A percentile compares a stretch with the other conserved stretches of the same genome.
These are phyloP conservation scores for Drosophila cracens DNA, from an alignment of 2,888 invertebrate genomes.

Conservation along the genomic window DNA sequence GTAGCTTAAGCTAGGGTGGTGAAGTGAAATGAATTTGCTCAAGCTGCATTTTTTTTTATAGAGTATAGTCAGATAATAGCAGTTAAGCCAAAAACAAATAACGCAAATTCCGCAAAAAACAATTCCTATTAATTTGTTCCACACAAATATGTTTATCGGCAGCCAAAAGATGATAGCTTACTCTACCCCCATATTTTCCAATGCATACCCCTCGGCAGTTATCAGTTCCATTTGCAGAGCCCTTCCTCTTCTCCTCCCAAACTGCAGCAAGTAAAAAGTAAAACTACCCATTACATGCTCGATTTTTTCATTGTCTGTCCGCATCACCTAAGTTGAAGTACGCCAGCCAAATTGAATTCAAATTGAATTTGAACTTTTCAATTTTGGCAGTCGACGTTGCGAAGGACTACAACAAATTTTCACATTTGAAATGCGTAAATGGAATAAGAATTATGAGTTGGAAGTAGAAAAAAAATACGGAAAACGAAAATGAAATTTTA, in stretches of 20 bases:
- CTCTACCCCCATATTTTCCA: not conserved
- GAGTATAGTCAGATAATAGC: not conserved
- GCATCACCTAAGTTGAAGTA: constrained; percentile 43
- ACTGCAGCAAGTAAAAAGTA: constrained; percentile 24
- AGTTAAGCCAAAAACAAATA: not conserved
- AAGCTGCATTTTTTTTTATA: not conserved
- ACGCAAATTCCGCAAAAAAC: constrained; percentile 1
- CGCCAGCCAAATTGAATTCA: constrained; percentile 83
- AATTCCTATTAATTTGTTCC: constrained; percentile 5
- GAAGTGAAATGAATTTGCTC: not conserved
- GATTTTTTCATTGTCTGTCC: constrained; percentile 57
- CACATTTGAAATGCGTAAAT: constrained; percentile 73
- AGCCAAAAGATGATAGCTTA: not conserved
- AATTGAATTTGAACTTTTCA: constrained; percentile 85
- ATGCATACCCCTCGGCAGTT: constrained; percentile 8
- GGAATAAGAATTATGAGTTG: constrained; percentile 74
- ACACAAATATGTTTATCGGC: not conserved
- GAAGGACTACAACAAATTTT: constrained; percentile 37
- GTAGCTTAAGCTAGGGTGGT: not conserved
- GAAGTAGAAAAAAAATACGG: constrained; percentile 22
- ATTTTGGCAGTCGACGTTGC: constrained; percentile 67
- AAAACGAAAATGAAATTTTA: constrained; percentile 72
- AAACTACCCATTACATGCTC: constrained; percentile 67
- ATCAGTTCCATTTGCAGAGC: not conserved
- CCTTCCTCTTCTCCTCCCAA: not conserved